Evolutionary conservation across 2,797 vertebrate species (phyloP).

Genomic region (Monodelphis domestica): DNA sequence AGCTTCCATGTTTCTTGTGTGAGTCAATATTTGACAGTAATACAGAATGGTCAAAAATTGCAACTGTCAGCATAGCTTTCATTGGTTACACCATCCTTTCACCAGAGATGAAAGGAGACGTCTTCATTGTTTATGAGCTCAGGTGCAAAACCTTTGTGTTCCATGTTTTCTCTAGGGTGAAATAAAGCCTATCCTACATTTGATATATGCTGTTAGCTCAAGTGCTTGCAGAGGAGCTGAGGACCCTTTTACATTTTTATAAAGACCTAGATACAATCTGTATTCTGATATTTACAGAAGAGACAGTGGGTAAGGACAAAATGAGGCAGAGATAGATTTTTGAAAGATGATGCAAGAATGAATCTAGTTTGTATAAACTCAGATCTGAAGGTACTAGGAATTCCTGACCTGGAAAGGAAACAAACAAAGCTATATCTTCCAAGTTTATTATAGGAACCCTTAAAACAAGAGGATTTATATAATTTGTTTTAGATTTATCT

Average conservation of each 20-base stretch:
- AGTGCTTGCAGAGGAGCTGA: neutral
- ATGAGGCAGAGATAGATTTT: neutral
- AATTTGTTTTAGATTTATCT: neutral
- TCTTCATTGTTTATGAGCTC: neutral
- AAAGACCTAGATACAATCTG: neutral
- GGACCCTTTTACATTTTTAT: neutral
- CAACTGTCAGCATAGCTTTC: neutral
- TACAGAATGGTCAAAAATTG: neutral
- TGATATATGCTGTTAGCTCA: neutral
- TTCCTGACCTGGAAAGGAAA: neutral
- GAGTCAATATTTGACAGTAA: neutral
- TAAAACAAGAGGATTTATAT: neutral
- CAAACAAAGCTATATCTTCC: neutral
- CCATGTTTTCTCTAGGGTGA: neutral
- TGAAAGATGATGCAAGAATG: neutral
- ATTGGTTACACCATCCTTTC: neutral
- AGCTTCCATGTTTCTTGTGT: conserved; percentile 1
- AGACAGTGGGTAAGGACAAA: neutral
- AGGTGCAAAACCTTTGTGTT: neutral
- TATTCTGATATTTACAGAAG: neutral
- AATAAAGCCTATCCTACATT: neutral
- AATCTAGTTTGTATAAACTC: neutral
- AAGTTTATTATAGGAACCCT: neutral
- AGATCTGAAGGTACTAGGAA: neutral
- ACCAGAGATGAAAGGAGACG: neutral